These are phyloP conservation scores for Aegotheles bennettii DNA, from an alignment of 2,113 vertebrate genomes.

Conservation along the genomic window DNA sequence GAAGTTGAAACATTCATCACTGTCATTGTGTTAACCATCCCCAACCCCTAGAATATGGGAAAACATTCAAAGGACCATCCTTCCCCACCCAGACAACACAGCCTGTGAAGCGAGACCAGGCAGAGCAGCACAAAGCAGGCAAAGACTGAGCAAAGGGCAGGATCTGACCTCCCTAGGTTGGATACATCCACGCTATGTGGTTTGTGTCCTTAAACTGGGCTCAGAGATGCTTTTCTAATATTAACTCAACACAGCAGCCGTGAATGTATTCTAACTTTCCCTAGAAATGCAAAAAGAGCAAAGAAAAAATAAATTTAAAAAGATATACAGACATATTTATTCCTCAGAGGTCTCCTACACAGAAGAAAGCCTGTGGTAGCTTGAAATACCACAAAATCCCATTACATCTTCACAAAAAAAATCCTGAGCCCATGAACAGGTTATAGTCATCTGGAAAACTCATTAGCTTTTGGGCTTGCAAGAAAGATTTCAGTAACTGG, in stretches of 20 bases:
- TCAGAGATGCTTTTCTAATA: not conserved
- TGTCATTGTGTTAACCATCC: not conserved
- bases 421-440: not conserved
- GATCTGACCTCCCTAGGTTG: not conserved
- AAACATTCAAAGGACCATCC: not conserved
- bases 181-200: accelerated
- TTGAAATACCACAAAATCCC: not conserved
- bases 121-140: not conserved
- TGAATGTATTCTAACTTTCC: not conserved
- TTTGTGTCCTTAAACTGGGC: not conserved
- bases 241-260: not conserved
- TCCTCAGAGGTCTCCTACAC: not conserved
- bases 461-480: not conserved
- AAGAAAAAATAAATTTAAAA: no score
- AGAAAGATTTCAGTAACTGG: not conserved
- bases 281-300: not conserved
- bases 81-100: not conserved
- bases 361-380: not conserved
- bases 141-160: not conserved
- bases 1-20: not conserved
- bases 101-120: not conserved
- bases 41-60: not conserved
- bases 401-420: not conserved
- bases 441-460: not conserved
- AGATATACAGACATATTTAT: not conserved